Base-by-base conservation (phyloP, 2,888 invertebrate species). In the Catocala sponsa region DNA sequence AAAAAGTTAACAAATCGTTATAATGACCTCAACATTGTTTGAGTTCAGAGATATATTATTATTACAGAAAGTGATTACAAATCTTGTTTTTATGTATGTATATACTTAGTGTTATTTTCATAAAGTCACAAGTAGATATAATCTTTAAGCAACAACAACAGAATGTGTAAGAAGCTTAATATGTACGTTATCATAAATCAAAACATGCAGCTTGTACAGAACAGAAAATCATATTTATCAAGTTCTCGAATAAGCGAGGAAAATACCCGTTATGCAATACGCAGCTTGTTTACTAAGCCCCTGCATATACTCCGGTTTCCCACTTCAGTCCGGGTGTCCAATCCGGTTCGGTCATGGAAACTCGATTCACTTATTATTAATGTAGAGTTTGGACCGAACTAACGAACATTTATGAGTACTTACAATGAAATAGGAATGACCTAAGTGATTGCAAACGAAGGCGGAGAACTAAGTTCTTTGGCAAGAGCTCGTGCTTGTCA, bases 241-340 rank as follows among this genome's bases (percentile, higher is more conserved):
- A 68, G 55, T 57, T 55, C 41, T 58, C 59, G 53, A 62, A 69
- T 57, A 61, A 69, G 49, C 53, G 62, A 12, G 42, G 51, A 56
- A 66, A 65, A 65, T 68, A 65, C 55, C 35, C 25, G 57, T 65
- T 70, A 55, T 72, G 60, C 49, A 76, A 61, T 65, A 53, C 25
- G 59, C 47, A 48, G 66, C 7, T 35, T 52, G 60, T 55, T 72
- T 42, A 6, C 13, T 49, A 42, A 43, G 42, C 10, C 6, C 11
- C n/a, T 9, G 43, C 15, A 13, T 35, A 32, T 49, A 49, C 12
- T 33, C 25, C 32, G 15, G 47, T 9, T 38, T 10, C 12, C 0
- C 25, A 33, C 13, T 13, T 15, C 46, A 6, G 10, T 15, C 46
- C 46, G 46, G 13, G 15, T 25, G n/a, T 4, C 6, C 12, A 6